phyloP scores from a whole-genome alignment of 2,113 vertebrate genomes.

The Microtus montanus region DNA sequence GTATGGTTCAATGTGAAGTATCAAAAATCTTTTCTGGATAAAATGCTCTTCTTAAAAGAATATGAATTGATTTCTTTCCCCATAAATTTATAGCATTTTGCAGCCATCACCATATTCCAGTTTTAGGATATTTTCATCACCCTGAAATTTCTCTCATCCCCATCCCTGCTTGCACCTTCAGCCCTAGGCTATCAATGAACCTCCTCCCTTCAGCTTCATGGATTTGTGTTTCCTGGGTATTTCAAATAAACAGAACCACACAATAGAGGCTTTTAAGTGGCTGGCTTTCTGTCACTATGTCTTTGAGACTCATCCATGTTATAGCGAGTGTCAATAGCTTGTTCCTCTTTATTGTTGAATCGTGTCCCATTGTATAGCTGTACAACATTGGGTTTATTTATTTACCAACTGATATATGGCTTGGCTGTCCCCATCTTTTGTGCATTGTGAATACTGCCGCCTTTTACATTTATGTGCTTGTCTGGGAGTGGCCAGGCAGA shows the following conservation, averaged over 20 bases:
- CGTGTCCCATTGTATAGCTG: not conserved
- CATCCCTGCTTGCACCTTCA: not conserved
- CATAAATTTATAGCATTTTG: not conserved
- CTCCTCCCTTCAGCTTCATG: not conserved
- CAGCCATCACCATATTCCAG: not conserved
- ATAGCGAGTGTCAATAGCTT: not conserved
- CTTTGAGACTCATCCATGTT: not conserved
- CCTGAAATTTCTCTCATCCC: not conserved
- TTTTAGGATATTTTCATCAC: conserved; percentile 10
- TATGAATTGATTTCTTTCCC: not conserved
- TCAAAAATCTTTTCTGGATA: conserved; percentile 9
- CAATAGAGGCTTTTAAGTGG: not conserved
- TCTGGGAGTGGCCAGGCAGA: not conserved
- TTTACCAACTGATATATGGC: not conserved
- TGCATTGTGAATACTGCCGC: not conserved
- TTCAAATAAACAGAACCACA: conserved; percentile 34
- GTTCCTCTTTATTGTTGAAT: not conserved
- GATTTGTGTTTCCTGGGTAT: conserved; percentile 23
- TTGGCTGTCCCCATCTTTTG: not conserved
- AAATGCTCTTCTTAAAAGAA: not conserved
- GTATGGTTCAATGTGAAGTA: conserved; percentile 1
- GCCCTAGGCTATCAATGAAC: not conserved
- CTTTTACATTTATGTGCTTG: not conserved
- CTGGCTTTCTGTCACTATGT: not conserved
- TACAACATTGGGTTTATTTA: not conserved